These are phyloP conservation scores for Drosophila paranaensis DNA, from an alignment of 2,888 invertebrate species.

Conservation along the genomic window DNA sequence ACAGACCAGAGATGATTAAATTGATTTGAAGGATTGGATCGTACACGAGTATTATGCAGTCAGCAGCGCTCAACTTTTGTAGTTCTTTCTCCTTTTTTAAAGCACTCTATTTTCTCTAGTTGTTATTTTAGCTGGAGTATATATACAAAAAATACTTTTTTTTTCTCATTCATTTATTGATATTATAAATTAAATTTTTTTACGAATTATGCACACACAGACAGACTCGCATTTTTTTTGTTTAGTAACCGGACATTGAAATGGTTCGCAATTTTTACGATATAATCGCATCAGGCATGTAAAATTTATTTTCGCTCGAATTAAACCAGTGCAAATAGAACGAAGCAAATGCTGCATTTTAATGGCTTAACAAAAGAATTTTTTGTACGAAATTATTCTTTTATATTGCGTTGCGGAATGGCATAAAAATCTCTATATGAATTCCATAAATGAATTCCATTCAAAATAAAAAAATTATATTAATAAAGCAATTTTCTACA, in stretches of 20 bases:
- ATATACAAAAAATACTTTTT: slow-evolving; percentile 28
- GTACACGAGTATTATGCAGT: not conserved
- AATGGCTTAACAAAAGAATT: slow-evolving; percentile 18
- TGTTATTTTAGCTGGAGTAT: slow-evolving; percentile 1
- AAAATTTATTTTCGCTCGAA: slow-evolving; percentile 27
- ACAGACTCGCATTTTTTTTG: slow-evolving; percentile 2
- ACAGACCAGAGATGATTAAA: too few relatives aligned
- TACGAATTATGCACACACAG: slow-evolving; percentile 42
- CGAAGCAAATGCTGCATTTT: slow-evolving; percentile 4
- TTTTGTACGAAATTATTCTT: not conserved
- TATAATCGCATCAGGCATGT: slow-evolving; percentile 31
- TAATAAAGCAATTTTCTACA: slow-evolving; percentile 3
- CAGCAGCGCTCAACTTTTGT: not conserved
- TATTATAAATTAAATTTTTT: slow-evolving; percentile 74
- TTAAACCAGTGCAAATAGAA: slow-evolving; percentile 30
- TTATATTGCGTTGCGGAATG: not conserved
- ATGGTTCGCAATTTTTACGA: slow-evolving; percentile 27
- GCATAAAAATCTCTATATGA: not conserved
- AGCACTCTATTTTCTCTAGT: slow-evolving; percentile 1
- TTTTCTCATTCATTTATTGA: slow-evolving; percentile 58
- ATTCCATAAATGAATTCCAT: not conserved
- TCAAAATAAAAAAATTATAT: not conserved
- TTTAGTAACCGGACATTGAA: slow-evolving; percentile 27
- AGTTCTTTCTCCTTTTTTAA: not conserved
- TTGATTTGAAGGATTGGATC: too few relatives aligned